Evolutionary conservation across 30 jellyfish, hydroid and myxozoan genomes (phyloP), one percentile per base, ranked within the genome.

Genomic region (Morbakka virulenta): DNA sequence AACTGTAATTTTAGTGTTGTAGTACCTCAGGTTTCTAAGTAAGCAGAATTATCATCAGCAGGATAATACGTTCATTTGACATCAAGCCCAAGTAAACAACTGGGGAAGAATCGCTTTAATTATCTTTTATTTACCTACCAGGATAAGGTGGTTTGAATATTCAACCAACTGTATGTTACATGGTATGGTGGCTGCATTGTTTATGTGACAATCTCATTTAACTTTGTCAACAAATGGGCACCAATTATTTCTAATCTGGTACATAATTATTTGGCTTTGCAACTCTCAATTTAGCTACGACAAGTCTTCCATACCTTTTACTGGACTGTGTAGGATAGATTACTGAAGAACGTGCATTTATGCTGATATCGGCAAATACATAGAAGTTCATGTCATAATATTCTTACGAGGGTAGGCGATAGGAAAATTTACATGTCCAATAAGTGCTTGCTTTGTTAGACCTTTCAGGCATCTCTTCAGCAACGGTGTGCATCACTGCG

Each of bases 1-100:
- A 4, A 4, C 67, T 65, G 12, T 53, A 64, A 26, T 6, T 64
- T 12, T 26, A 2, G 20, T 4, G 65, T 4, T 3, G 81, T 69
- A 12, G 78, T 69, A 3, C 81, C 81, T 69, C 81, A 4, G 2
- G 30, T 29, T 36, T 32, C 81, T 2, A 69, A 13, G 64, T 69
- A 75, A n/a, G 81, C 81, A 3, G 81, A 76, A 24, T 69, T 69
- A 2, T 28, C 76, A 4, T 69, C 6, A 13, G 76, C 28, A 3
- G 81, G 76, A 12, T 76, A 69, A 24, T 69, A 31, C 22, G 2
- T 65, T 64, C 77, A 65, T 24, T 4, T 65, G 77, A 31, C 30
- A 4, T 65, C 77, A 9, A 32, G 4, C 25, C 25, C 69, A 3
- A 6, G 69, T 3, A 53, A 6, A 3, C 23, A 3, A 3, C 23